These are phyloP conservation scores for Enoplosus armatus DNA, from an alignment of 2,797 vertebrate species.

Conservation along the genomic window DNA sequence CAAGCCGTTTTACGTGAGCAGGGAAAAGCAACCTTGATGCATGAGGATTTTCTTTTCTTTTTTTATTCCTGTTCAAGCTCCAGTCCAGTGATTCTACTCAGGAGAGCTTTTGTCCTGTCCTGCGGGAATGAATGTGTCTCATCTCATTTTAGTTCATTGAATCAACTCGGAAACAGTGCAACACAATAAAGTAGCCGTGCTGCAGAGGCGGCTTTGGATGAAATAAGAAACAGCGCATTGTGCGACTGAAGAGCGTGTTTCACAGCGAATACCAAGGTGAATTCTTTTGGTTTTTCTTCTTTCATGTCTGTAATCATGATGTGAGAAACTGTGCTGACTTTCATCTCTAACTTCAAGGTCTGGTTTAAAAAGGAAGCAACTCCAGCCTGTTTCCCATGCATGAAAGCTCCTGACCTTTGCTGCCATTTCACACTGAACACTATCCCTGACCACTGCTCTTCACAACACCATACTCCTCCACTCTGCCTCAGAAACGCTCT, in stretches of 20 bases:
- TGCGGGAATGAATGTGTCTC: slow-evolving; percentile 58
- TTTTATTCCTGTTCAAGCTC: slow-evolving; percentile 6
- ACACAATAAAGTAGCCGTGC: slow-evolving; percentile 50
- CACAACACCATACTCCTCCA: slow-evolving; percentile 2
- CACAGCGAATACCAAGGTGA: slow-evolving; percentile 29
- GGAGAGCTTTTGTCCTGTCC: slow-evolving; percentile 54
- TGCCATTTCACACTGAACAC: slow-evolving; percentile 39
- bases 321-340: slow-evolving; percentile 8
- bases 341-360: slow-evolving; percentile 43
- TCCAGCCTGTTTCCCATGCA: slow-evolving; percentile 34
- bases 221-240: slow-evolving; percentile 28
- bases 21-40: slow-evolving; percentile 51
- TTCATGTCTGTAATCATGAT: slow-evolving; percentile 21
- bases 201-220: slow-evolving; percentile 25
- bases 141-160: slow-evolving; percentile 67
- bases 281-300: slow-evolving; percentile 4
- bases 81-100: slow-evolving; percentile 38
- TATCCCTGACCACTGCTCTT: slow-evolving; percentile 33
- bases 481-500: slow-evolving; percentile 21
- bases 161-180: slow-evolving; percentile 58
- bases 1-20: slow-evolving; percentile 20
- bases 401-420: slow-evolving; percentile 58
- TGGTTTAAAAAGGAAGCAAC: slow-evolving; percentile 11
- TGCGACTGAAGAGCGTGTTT: slow-evolving; percentile 26
- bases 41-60: slow-evolving; percentile 29